Evolutionary conservation across 2,888 invertebrate species (phyloP).

Genomic region (Ecliptopera silaceata): DNA sequence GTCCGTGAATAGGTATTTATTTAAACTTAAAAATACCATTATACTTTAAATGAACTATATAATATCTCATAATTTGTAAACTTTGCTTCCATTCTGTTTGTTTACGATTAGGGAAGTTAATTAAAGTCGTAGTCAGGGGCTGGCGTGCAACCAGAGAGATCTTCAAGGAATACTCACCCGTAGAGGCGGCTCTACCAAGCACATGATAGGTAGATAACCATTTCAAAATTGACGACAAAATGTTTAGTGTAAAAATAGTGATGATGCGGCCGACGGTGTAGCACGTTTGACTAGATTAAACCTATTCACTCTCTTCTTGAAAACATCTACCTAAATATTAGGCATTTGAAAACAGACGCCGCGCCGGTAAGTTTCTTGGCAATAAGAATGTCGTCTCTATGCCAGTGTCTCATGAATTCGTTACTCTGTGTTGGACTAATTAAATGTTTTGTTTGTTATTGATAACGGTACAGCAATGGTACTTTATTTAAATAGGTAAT

Average conservation of each 20-base stretch:
- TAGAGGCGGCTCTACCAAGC: neutral
- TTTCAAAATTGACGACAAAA: too few relatives aligned
- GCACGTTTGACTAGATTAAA: too few relatives aligned
- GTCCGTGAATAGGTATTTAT: too few relatives aligned
- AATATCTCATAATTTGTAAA: slow-evolving; percentile 27
- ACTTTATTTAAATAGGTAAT: slow-evolving; percentile 6
- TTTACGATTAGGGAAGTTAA: slow-evolving; percentile 35
- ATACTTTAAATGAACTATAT: neutral
- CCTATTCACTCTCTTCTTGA: too few relatives aligned
- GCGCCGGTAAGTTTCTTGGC: too few relatives aligned
- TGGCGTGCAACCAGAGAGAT: slow-evolving; percentile 7
- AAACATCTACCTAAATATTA: too few relatives aligned
- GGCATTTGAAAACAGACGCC: too few relatives aligned
- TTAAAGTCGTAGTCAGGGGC: slow-evolving; percentile 25
- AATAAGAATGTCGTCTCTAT: slow-evolving; percentile 2
- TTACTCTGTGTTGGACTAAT: slow-evolving; percentile 27
- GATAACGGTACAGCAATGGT: slow-evolving; percentile 43
- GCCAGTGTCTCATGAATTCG: neutral
- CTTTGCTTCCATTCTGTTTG: slow-evolving; percentile 35
- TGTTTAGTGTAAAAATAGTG: too few relatives aligned
- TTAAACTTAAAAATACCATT: too few relatives aligned
- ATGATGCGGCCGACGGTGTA: too few relatives aligned
- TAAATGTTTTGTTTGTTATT: slow-evolving; percentile 62
- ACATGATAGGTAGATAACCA: too few relatives aligned
- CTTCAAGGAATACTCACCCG: neutral